Percentiles rank a stretch among this genome's conserved stretches.
Conservation (phyloP, 2,113 vertebrate species). For the Tringa solitaria region DNA sequence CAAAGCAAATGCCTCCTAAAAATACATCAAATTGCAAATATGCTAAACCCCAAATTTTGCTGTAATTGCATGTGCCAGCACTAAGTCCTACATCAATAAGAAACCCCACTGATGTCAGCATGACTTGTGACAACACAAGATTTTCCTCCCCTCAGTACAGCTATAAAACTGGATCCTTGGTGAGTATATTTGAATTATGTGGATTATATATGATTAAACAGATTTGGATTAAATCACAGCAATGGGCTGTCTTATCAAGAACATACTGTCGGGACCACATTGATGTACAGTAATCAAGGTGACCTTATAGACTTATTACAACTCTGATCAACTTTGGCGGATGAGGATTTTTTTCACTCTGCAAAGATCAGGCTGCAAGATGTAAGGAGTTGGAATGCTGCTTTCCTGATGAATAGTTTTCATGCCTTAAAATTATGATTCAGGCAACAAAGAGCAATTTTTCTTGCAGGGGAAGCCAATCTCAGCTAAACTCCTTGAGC, state of each 20-base stretch:
- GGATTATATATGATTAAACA: constrained; percentile 45
- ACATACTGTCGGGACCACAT: not conserved
- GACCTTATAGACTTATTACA: constrained; percentile 7
- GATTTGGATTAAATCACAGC: constrained; percentile 49
- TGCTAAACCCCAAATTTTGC: constrained; percentile 33
- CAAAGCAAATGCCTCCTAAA: not conserved
- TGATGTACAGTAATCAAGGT: not conserved
- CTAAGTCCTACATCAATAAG: constrained; percentile 43
- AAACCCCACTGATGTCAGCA: constrained; percentile 56
- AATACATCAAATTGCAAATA: not conserved
- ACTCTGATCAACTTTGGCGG: not conserved
- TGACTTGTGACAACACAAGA: constrained; percentile 45
- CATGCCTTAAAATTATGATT: not conserved
- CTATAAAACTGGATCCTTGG: constrained; percentile 4
- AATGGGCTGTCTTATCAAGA: not conserved
- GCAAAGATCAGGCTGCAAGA: not conserved
- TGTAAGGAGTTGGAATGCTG: not conserved
- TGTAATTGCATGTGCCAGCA: not conserved
- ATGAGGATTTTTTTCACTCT: not conserved
- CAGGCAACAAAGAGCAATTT: not conserved
- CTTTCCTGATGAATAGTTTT: not conserved
- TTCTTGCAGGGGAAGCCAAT: not conserved
- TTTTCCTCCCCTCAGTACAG: not conserved
- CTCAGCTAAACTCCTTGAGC: not conserved
- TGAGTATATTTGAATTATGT: not conserved